Evolutionary conservation across 2,113 vertebrate species (phyloP).

Genomic region (Cisticola juncidis): DNA sequence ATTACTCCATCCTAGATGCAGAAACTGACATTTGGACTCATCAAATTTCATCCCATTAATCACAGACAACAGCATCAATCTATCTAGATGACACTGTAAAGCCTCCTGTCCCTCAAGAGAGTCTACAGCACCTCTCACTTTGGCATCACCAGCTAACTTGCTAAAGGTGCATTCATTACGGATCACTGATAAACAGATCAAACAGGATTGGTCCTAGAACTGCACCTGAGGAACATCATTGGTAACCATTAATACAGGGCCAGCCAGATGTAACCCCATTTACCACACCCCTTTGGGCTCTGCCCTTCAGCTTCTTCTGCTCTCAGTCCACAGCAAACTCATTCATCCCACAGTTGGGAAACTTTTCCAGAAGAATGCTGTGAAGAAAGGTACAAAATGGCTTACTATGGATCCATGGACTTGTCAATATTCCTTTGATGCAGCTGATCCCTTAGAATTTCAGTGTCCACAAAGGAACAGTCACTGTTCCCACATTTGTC

Average conservation of each 20-base stretch:
- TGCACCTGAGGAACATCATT: not conserved
- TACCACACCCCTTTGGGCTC: not conserved
- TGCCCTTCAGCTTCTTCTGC: not conserved
- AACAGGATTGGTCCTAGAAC: not conserved
- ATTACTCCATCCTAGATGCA: not conserved
- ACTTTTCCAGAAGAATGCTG: not conserved
- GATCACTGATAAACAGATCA: not conserved
- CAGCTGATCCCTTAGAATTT: not conserved
- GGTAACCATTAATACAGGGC: no score
- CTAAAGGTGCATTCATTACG: not conserved
- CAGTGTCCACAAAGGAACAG: not conserved
- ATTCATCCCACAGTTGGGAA: not conserved
- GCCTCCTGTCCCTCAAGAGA: not conserved
- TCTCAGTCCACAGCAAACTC: fast-evolving
- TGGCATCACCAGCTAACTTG: not conserved
- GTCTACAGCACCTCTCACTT: not conserved
- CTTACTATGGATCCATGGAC: not conserved
- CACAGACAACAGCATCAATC: not conserved
- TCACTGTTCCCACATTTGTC: not conserved
- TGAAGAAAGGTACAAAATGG: not conserved
- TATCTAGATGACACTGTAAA: no score
- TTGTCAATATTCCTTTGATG: not conserved
- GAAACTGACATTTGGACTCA: not conserved
- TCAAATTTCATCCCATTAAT: not conserved
- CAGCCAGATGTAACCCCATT: not conserved